Base-by-base conservation (phyloP, 2,797 vertebrate species). In the Lophura swinhoii region DNA sequence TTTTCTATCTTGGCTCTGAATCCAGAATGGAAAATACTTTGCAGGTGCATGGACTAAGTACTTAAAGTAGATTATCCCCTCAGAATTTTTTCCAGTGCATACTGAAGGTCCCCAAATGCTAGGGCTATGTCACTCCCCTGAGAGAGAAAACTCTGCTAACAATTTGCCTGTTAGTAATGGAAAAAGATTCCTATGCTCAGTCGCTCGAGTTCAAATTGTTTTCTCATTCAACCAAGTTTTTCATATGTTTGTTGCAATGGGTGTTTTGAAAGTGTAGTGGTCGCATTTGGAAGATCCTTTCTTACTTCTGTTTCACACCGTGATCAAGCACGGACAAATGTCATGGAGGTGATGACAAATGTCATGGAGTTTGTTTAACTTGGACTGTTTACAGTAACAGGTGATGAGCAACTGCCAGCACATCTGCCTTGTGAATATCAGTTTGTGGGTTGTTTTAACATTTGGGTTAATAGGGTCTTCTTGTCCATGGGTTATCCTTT, bases 21-120 rank as follows among this genome's bases (percentile, higher is more conserved):
- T 94, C 78, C 59, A 90, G n/a, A 70, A 43, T 70, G 59, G 73
- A 86, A 87, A 92, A 89, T 14, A 21, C 44, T 89, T 87, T 78
- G 63, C 76, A 88, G 94, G 73, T 87, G 69, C 67, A 78, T 4
- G n/a, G 73, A 69, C 56, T 51, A 18, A 92, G 66, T 33, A 55
- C 53, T 46, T 53, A 69, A 41, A 89, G 73, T 17, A 72, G 73
- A 69, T 88, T 46, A 81, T 69, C 55, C 69, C 76, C 68, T 82
- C 43, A 5, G 35, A 73, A 41, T 35, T 84, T 78, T 75, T 89
- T 75, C 67, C 46, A n/a, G 53, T 66, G 16, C 20, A 2, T 24
- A 2, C 29, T 66, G 24, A 71, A 87, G 53, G 56, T 88, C 63
- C 66, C 46, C 75, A 92, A 31, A 56, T 26, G 35, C 39, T 63